phyloP scores from a whole-genome alignment of 2,797 vertebrate genomes.

The Chromis chromis region DNA sequence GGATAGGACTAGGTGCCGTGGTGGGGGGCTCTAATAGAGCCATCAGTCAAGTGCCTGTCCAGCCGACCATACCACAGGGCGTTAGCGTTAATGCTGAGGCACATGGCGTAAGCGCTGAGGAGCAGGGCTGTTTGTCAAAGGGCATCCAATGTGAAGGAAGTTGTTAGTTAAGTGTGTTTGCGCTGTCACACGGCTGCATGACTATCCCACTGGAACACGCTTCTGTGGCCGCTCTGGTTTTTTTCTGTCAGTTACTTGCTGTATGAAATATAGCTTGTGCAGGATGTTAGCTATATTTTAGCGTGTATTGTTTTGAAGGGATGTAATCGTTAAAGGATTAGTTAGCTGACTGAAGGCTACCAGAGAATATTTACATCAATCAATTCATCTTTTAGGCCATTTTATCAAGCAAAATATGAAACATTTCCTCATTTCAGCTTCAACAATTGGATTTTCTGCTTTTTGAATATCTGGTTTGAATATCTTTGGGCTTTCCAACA shows the following conservation, averaged over 20 bases:
- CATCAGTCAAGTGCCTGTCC: slow-evolving; percentile 92
- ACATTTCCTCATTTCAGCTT: neutral
- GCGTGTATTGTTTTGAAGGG: neutral
- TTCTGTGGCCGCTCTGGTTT: slow-evolving; percentile 45
- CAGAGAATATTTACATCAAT: neutral
- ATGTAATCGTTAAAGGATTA: neutral
- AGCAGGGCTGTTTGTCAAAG: slow-evolving; percentile 86
- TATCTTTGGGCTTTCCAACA: neutral
- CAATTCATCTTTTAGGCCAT: neutral
- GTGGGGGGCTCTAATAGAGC: slow-evolving; percentile 90
- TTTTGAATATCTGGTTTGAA: neutral
- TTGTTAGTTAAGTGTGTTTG: slow-evolving; percentile 81
- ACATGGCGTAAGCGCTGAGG: slow-evolving; percentile 79
- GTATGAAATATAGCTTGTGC: neutral
- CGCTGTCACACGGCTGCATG: slow-evolving; percentile 69
- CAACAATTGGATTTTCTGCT: neutral
- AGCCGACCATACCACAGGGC: slow-evolving; percentile 81
- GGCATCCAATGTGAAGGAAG: slow-evolving; percentile 84
- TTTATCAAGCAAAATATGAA: neutral
- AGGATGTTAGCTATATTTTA: slow-evolving; percentile 1
- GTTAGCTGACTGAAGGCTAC: no score
- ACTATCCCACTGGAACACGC: slow-evolving; percentile 62
- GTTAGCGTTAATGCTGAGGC: slow-evolving; percentile 83
- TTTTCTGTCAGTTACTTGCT: slow-evolving; percentile 24
- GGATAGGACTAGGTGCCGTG: slow-evolving; percentile 88